A percentile compares a stretch with the other conserved stretches of the same genome.
Conservation (phyloP, 2,113 vertebrate species). For the Halcyon malimbica region DNA sequence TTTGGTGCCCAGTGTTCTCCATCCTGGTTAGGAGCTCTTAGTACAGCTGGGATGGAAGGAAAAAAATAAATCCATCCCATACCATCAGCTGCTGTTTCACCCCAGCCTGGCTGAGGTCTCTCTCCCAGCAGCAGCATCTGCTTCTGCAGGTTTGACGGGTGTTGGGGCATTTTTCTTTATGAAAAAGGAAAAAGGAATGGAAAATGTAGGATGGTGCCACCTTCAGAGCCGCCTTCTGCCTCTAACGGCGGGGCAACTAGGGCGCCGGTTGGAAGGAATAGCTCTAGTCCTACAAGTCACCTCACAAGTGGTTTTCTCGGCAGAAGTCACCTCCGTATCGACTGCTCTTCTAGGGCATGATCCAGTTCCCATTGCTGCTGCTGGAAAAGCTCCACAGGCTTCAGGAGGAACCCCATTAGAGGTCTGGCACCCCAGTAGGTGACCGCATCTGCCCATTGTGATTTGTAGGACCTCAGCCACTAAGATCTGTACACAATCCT, state of each 20-base stretch:
- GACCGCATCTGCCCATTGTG: neutral
- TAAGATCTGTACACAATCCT: neutral
- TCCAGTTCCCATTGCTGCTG: neutral
- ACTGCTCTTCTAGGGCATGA: neutral
- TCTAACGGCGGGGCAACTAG: neutral
- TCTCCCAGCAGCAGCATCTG: neutral
- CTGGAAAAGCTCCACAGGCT: neutral
- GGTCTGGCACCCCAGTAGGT: neutral
- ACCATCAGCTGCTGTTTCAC: fast-evolving
- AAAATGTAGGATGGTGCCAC: fast-evolving
- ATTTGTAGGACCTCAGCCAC: neutral
- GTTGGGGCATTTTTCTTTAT: neutral
- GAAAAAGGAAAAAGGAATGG: neutral
- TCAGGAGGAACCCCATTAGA: neutral
- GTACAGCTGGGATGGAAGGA: neutral
- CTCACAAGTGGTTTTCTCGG: neutral
- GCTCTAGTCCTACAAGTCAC: neutral
- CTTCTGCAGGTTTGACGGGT: neutral
- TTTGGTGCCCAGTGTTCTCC: fast-evolving
- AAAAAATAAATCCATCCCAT: fast-evolving
- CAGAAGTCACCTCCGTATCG: neutral
- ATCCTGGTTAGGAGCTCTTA: fast-evolving
- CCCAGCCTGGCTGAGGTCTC: neutral
- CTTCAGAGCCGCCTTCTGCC: neutral
- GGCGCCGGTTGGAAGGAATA: neutral